phyloP scores from a whole-genome alignment of 2,888 invertebrate genomes.

The Gortyna flavago region DNA sequence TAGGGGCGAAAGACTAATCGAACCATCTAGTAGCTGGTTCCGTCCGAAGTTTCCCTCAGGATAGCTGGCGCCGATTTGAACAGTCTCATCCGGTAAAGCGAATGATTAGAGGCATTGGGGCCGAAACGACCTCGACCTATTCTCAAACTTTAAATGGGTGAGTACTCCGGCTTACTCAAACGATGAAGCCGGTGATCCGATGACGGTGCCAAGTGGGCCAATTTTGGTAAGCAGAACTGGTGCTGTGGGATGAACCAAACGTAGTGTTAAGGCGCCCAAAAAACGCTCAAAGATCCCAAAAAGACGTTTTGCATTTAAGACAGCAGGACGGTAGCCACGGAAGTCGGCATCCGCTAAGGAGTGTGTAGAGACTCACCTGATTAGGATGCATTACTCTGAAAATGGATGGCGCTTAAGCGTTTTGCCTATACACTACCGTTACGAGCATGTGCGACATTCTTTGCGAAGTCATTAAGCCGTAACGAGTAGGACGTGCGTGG shows the following conservation, averaged over 20 bases:
- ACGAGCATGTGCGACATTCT: constrained; percentile 72
- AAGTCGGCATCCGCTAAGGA: constrained; percentile 62
- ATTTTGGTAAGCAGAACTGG: constrained; percentile 95
- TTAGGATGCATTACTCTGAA: constrained; percentile 67
- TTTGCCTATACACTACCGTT: constrained; percentile 84
- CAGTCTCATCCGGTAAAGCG: constrained; percentile 93
- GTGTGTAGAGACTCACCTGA: constrained; percentile 91
- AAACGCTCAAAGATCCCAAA: constrained; percentile 84
- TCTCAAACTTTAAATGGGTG: constrained; percentile 95
- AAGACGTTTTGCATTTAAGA: constrained; percentile 70
- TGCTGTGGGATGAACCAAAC: constrained; percentile 94
- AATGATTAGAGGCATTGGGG: constrained; percentile 93
- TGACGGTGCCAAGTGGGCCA: constrained; percentile 92
- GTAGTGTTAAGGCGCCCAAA: constrained; percentile 92
- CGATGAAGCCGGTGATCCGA: constrained; percentile 88
- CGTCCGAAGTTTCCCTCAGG: constrained; percentile 94
- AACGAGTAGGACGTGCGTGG: constrained; percentile 90
- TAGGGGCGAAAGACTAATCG: constrained; percentile 93
- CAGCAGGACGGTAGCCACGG: constrained; percentile 55
- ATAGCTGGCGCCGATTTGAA: constrained; percentile 89
- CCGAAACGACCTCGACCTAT: constrained; percentile 93
- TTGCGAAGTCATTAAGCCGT: constrained; percentile 83
- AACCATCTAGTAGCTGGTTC: constrained; percentile 95
- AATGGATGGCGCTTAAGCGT: constrained; percentile 80
- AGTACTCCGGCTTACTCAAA: constrained; percentile 91